Base-by-base conservation (phyloP, 2,888 invertebrate genomes). In the Empis livida region DNA sequence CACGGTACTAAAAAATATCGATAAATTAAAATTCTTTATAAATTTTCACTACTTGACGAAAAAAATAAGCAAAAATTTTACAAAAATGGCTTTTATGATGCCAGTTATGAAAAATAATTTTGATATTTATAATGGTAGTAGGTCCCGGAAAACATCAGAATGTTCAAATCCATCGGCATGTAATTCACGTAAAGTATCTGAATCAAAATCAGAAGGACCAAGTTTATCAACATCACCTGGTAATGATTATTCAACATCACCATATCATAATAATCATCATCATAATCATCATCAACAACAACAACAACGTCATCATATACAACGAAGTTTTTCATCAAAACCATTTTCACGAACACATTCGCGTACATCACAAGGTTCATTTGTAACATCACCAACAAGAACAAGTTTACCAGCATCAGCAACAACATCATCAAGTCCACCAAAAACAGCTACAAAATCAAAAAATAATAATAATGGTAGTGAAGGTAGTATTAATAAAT, bases 51-150 rank as follows among this genome's bases (percentile, higher is more conserved):
- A 32, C 32, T n/a, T n/a, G 13, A 32, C 5, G 23, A n/a, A 35
- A 35, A 8, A 13, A 4, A 13, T 5, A 32, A 32, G 13, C 3
- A 39, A 39, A 39, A 40, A 40, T 6, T 17, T 13, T 6, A 1
- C 6, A 15, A 50, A 56, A 53, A 91, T 91, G 91, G 91, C 91
- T 76, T 91, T 91, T 73, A 90, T 90, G 90, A 89, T 91, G 87
- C 91, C 90, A 49, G 90, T 91, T 55, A 80, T 91, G 73, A 90
- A 90, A 75, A 91, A 90, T 74, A 89, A 91, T 70, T 91, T 86
- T 79, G 87, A 91, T 69, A 89, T 91, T 63, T 91, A 91, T 76
- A 87, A 88, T 73, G 82, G 85, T 55, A 59, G 62, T 66, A 79
- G 88, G 44, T 78, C 80, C 47, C 76, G 89, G 56, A 78, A 84